Base-by-base conservation (phyloP, 2,888 invertebrate genomes). In the Schizaphis graminum region DNA sequence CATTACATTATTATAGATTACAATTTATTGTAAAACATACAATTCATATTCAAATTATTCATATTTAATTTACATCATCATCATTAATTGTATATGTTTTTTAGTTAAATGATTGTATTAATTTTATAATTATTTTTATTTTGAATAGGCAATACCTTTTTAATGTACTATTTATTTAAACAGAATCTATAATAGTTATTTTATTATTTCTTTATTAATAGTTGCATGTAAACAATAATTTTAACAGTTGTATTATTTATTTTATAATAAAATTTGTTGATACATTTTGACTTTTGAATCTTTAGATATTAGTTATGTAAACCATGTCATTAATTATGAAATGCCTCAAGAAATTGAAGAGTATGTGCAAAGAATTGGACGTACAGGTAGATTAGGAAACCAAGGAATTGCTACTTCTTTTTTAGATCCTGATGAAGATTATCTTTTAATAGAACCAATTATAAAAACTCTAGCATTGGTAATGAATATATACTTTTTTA, bases 311-410 rank as follows among this genome's bases (percentile, higher is more conserved):
- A 97, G 97, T 95, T 97, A 98, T 94, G 98, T 99, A 0, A 97
- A 97, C 8, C 98, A 98, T 95, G 99, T 99, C 0, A 97, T 99
- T 35, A 99, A 99, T 96, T 99, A 97, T 95, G 99, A 99, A 96
- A 96, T 99, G 95, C 99, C 99, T 0, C 97, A 97, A 94, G 97
- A 97, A 95, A 98, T 99, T 95, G 99, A 99, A 95, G 99, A 99
- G 95, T 99, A 99, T 95, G 99, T 99, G 1, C 99, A 99, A 96
- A 97, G 99, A 94, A 98, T 99, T 95, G 99, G 99, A 0, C 97
- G 99, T 95, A 99, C 99, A 11, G 99, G 99, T 0, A 97, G 99
- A 95, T 98, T 99, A 0, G 99, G 99, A 26, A 98, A 98, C 95
- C 96, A 97, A 67, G 99, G 99, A 4, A 97, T 97, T 95, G 98